Percentiles rank a stretch among this genome's conserved stretches.
phyloP scores from a whole-genome alignment of 2,797 vertebrate genomes.

The Lemur catta region DNA sequence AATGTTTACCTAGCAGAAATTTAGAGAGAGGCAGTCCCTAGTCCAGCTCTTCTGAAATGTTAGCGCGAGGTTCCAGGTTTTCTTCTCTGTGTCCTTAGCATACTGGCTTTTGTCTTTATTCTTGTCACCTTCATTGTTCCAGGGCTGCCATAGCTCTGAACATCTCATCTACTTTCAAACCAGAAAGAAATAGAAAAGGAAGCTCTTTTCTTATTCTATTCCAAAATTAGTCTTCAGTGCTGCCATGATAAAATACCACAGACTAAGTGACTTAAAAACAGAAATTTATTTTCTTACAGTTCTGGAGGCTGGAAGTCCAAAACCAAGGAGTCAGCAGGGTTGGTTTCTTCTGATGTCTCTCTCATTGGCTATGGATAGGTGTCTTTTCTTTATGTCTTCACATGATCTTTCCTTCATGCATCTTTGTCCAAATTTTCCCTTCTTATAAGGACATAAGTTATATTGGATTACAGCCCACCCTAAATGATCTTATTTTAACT shows the following conservation, averaged over 20 bases:
- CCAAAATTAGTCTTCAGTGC: background rate
- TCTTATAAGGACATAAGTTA: background rate
- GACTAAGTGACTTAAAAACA: background rate
- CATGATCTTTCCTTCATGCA: background rate
- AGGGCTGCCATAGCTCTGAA: background rate
- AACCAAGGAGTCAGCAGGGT: background rate
- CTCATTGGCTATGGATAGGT: background rate
- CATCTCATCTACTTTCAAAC: background rate
- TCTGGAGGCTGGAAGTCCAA: background rate
- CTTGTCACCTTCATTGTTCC: background rate
- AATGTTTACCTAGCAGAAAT: background rate
- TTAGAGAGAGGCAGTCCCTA: background rate
- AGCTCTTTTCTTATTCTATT: background rate
- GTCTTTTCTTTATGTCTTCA: background rate
- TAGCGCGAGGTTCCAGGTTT: background rate
- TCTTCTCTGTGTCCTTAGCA: background rate
- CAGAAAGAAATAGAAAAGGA: background rate
- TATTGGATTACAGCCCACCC: background rate
- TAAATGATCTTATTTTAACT: background rate
- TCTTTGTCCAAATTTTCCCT: background rate
- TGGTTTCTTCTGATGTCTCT: background rate
- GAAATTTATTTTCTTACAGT: background rate
- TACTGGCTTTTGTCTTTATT: background rate
- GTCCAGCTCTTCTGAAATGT: background rate
- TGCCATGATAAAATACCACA: background rate